Base-by-base conservation (phyloP, 1,140 invertebrate genomes). In the Bombyx mandarina region DNA sequence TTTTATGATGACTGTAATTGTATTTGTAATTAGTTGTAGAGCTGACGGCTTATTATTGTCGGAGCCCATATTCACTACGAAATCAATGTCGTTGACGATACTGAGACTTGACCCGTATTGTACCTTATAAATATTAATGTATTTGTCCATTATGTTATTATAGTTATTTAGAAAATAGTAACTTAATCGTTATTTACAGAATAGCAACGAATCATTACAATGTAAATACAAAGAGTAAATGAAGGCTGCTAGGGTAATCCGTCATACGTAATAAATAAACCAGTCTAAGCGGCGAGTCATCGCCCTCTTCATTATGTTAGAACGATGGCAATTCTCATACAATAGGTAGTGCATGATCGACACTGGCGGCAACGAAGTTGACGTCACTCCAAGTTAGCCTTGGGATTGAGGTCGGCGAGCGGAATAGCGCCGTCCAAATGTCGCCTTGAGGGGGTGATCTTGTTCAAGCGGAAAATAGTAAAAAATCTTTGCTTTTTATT, bases 361-460 rank as follows among this genome's bases (percentile, higher is more conserved):
- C 56, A 56, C 65, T 61, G 66, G 66, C 65, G 69, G 65, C 70
- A 69, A 64, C 66, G 69, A 65, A 67, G 66, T 61, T 85, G 80
- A 86, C 80, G 83, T 83, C 83, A 84, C 66, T 75, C 61, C 65
- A 75, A 69, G 63, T 71, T 74, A 85, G 79, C 79, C 79, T 82
- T 81, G 79, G 67, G 75, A 79, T 79, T 76, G 79, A 84, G 79
- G 80, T 84, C 75, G 75, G 63, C 69, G 75, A 69, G 73, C 71
- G 68, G 75, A 79, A 73, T 68, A 71, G 68, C 70, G 75, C 69
- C 77, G 75, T 69, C 73, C 64, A 79, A 79, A 77, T 72, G 72
- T 77, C 75, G 69, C 67, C 74, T 72, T 60, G 72, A 74, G 67
- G 69, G 68, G 60, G 63, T 66, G 63, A 53, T 64, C 65, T 67